Conservation (phyloP, 1,140 invertebrate species). For the Mesaphorura yosii region DNA sequence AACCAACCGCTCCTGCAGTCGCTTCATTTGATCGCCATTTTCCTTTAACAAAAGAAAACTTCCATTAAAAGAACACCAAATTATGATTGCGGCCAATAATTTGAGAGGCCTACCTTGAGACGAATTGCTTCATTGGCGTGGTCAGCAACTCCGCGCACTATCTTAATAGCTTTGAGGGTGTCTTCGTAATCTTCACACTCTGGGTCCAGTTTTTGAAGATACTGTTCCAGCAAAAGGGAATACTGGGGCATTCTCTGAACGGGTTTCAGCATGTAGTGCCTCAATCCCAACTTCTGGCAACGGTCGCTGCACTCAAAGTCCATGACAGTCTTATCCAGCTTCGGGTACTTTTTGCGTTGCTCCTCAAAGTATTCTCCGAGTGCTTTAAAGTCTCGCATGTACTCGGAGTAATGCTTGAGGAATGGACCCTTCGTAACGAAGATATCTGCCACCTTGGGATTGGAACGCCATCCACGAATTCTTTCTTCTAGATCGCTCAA, state of each 20-base stretch:
- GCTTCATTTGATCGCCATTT: constrained; percentile 45
- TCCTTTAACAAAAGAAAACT: constrained; percentile 37
- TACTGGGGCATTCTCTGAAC: constrained; percentile 55
- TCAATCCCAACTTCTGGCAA: constrained; percentile 52
- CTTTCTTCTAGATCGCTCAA: constrained; percentile 50
- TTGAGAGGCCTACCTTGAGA: constrained; percentile 41
- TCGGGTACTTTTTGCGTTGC: constrained; percentile 47
- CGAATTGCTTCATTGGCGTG: constrained; percentile 62
- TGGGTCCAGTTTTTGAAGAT: constrained; percentile 47
- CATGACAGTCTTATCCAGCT: constrained; percentile 48
- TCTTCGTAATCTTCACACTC: constrained; percentile 53
- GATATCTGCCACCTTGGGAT: constrained; percentile 55
- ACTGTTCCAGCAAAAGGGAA: constrained; percentile 47
- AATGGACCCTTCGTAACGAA: constrained; percentile 64
- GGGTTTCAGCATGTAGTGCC: constrained; percentile 64
- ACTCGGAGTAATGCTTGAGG: constrained; percentile 59
- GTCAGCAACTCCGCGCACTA: constrained; percentile 60
- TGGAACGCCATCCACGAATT: constrained; percentile 48
- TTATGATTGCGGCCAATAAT: too few species aligned
- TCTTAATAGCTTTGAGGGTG: constrained; percentile 50
- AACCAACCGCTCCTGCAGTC: constrained; percentile 46
- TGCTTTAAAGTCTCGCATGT: constrained; percentile 57
- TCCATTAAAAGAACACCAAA: not conserved
- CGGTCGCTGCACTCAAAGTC: constrained; percentile 53
- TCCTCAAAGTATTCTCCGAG: constrained; percentile 51